Evolutionary conservation across 2,888 invertebrate species (phyloP).

Genomic region (Deroplatys truncata): DNA sequence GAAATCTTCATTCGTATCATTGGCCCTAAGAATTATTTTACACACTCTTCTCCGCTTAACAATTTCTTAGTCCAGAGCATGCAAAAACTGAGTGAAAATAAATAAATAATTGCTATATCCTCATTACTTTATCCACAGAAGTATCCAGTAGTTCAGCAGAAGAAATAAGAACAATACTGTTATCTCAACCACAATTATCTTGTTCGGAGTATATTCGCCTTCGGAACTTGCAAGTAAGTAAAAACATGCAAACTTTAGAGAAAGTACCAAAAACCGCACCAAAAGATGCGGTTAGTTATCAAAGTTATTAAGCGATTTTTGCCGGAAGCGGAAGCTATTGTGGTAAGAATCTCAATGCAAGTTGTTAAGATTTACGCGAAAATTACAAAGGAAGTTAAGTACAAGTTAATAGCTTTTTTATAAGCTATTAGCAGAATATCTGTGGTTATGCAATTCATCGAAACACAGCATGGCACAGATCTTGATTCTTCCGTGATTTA

Average conservation of each 20-base stretch:
- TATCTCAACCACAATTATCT: too few species aligned
- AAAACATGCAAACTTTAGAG: neutral
- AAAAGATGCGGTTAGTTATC: neutral
- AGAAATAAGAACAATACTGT: too few species aligned
- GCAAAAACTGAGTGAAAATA: too few species aligned
- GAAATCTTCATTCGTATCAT: too few species aligned
- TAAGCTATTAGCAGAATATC: neutral
- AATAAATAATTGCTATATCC: too few species aligned
- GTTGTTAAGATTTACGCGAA: neutral
- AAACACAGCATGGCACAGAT: neutral
- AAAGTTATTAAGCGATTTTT: neutral
- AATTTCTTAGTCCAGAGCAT: too few species aligned
- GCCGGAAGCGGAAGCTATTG: neutral
- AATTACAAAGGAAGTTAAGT: neutral
- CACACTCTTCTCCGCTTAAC: too few species aligned
- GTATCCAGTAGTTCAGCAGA: too few species aligned
- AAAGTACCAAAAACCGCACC: neutral
- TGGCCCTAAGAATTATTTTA: too few species aligned
- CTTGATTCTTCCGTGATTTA: neutral
- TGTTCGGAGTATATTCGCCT: too few species aligned
- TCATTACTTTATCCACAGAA: too few species aligned
- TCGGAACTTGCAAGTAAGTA: too few species aligned
- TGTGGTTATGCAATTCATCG: neutral
- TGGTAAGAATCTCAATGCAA: neutral
- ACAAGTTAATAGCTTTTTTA: neutral